Evolutionary conservation across 2,113 vertebrate species (phyloP).

Genomic region (Rhegmatorhina hoffmannsi): DNA sequence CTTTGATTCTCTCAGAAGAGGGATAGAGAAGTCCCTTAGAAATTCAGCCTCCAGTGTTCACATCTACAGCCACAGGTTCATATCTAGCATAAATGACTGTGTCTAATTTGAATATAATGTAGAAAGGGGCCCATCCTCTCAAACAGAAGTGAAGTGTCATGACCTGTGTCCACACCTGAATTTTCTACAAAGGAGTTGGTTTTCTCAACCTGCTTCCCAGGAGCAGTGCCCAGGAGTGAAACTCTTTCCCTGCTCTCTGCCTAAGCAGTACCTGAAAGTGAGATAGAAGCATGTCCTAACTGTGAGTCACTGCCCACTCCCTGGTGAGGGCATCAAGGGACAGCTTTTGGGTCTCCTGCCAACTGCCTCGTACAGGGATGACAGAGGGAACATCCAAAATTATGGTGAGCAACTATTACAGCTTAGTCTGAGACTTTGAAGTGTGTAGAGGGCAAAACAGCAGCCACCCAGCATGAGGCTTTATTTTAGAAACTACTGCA

Average conservation of each 20-base stretch:
- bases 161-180: background rate
- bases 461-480: background rate
- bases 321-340: accelerated
- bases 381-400: background rate
- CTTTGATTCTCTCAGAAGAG: background rate
- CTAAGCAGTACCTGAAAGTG: background rate
- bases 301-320: background rate
- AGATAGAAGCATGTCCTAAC: background rate
- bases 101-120: background rate
- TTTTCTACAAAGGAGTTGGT: background rate
- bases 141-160: background rate
- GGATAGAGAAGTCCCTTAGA: background rate
- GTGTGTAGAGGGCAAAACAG: background rate
- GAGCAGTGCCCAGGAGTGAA: background rate
- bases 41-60: background rate
- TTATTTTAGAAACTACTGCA: background rate
- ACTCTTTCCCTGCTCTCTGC: background rate
- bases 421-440: background rate
- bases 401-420: background rate
- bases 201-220: background rate
- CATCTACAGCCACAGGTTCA: background rate
- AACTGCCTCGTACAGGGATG: background rate
- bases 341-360: background rate
- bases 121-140: background rate
- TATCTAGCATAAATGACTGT: background rate